Percentiles rank a stretch among this genome's conserved stretches.
Conservation (phyloP, 2,888 invertebrate genomes). For the Limnephilus auricula region DNA sequence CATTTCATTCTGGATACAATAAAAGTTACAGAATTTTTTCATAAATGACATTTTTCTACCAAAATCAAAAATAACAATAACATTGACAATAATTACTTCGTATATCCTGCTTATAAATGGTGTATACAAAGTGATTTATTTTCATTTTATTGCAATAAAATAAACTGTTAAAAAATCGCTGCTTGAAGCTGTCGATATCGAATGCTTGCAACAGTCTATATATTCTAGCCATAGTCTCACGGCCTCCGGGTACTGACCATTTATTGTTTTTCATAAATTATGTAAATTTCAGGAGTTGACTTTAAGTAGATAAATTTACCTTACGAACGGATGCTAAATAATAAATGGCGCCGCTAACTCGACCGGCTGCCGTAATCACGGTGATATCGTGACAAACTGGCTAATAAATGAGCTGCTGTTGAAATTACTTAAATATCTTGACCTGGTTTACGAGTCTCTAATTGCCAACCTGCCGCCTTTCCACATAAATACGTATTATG, state of each 20-base stretch:
- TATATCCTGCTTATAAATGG: too few species aligned
- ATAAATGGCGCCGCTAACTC: background rate
- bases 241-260: background rate
- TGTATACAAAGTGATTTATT: too few species aligned
- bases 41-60: too few species aligned
- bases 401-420: background rate
- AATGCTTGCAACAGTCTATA: too few species aligned
- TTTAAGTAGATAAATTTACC: background rate
- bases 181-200: too few species aligned
- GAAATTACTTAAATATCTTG: background rate
- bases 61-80: too few species aligned
- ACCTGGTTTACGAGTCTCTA: background rate
- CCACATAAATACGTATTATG: background rate
- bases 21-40: too few species aligned
- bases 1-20: too few species aligned
- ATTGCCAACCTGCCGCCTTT: background rate
- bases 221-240: background rate
- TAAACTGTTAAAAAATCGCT: too few species aligned
- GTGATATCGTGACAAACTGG: background rate
- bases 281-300: background rate
- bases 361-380: background rate
- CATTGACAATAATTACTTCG: too few species aligned
- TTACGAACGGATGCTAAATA: background rate
- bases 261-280: background rate
- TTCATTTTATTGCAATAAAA: too few species aligned